Conservation (phyloP, 2,113 vertebrate species). For the Mobula hypostoma region DNA sequence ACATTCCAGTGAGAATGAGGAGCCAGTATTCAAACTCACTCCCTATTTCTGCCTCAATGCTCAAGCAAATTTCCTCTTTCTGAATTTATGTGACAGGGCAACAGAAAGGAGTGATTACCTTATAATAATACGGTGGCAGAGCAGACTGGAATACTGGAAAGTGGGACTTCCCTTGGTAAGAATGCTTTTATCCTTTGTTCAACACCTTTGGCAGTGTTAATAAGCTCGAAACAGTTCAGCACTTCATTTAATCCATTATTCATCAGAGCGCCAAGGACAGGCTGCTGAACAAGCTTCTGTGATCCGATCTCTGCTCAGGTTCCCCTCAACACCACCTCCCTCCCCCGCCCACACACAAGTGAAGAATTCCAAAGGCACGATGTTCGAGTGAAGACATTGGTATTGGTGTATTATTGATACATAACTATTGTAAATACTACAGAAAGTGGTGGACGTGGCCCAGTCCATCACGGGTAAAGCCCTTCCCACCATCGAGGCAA, state of each 20-base stretch:
- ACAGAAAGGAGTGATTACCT: slow-evolving; percentile 23
- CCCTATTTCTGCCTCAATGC: not conserved
- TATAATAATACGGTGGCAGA: slow-evolving; percentile 4
- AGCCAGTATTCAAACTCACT: not conserved
- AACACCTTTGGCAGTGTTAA: not conserved
- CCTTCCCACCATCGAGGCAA: no score
- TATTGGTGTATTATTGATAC: no score
- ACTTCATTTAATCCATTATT: slow-evolving; percentile 38
- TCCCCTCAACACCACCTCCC: not conserved
- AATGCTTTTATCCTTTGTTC: slow-evolving; percentile 35
- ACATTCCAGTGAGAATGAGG: not conserved
- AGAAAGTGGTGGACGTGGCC: no score
- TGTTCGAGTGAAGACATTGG: not conserved
- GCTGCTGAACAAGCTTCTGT: not conserved
- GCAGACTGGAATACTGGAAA: not conserved
- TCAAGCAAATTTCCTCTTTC: slow-evolving; percentile 11
- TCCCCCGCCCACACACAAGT: not conserved
- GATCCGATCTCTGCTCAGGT: not conserved
- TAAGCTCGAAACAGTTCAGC: slow-evolving; percentile 10
- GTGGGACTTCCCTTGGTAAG: not conserved
- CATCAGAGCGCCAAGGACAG: not conserved
- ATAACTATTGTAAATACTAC: no score
- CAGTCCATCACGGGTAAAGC: no score
- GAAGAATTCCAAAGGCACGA: not conserved
- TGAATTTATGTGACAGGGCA: slow-evolving; percentile 34